Evolutionary conservation across 1,140 invertebrate genomes (phyloP), one percentile per base, ranked within the genome.

Genomic region (Spodoptera litura): DNA sequence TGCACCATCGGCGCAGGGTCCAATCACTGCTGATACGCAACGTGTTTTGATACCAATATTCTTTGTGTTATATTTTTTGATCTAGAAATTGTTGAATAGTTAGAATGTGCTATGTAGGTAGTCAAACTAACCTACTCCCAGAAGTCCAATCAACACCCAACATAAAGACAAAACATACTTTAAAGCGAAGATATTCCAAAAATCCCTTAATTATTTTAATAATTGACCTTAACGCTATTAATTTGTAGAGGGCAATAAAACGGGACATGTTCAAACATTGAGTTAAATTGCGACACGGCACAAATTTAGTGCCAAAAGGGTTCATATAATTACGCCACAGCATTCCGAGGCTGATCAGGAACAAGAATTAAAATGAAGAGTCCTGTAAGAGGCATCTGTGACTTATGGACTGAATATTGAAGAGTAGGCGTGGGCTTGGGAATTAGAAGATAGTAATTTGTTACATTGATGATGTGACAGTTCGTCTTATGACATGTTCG

Each of bases 221-320:
- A 78, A 78, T 78, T 75, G 73, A 75, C 83, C 80, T 85, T 77
- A 83, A 83, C 72, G 58, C 78, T 85, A 82, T 89, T 89, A 92
- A 92, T 92, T 92, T 91, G 87, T 83, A 75, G 84, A 80, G 78
- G 76, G 72, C 86, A 82, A 90, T 90, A 89, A 85, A 88, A 86
- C 77, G 83, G 83, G 86, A 87, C 87, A 88, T 86, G 88, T 88
- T 83, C 83, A 81, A 86, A 83, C 87, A 89, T 88, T 81, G 82
- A 85, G 83, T 78, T 87, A 89, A 89, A 92, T 90, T 87, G 89
- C 89, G 87, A 86, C 85, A 87, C 86, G 86, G 86, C 85, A 62
- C 84, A 86, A 92, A 92, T 92, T 91, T 91, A 92, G 87, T 90
- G 85, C 80, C 80, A 75, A 90, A 91, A 91, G 89, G 91, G 89